Evolutionary conservation across 1,140 invertebrate species (phyloP), one percentile per base, ranked within the genome.

Genomic region (Drosophila bifasciata): DNA sequence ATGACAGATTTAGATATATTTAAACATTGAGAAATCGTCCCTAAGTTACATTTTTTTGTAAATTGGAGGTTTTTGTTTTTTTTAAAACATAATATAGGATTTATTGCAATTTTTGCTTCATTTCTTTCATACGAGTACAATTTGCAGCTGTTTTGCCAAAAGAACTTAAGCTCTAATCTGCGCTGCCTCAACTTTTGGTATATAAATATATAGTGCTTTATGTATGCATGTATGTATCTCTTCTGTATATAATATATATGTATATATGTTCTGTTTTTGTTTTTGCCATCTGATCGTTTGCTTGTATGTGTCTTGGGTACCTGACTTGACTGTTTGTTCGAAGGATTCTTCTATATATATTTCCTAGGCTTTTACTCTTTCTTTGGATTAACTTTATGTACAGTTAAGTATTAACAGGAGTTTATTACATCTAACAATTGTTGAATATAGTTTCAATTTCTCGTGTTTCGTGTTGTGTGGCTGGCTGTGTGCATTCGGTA

Each of bases 311-410:
- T 80, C 67, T 80, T 55, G 69, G 48, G 79, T 85, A 86, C 80
- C 80, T 84, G 81, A 86, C 79, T 76, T 84, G 81, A 86, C 79
- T 76, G 32, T 84, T 76, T 84, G 80, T 72, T 75, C 53, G 41
- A 56, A 59, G 51, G 52, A 28, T 44, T 58, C 16, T 59, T 53
- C 32, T 25, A n/a, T 40, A 57, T 39, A 57, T 52, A 60, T 63
- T 85, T 36, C 5, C 11, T 36, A 36, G 73, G 19, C 49, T 48
- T 43, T 68, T 80, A 66, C 25, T 39, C 23, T 61, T 41, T 11
- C 45, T 15, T 57, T 50, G 57, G 39, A 63, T 49, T 52, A 48
- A 60, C 59, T 52, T 32, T 77, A 85, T 85, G 16, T 72, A 86
- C 81, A 68, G 32, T 11, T 36, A 76, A 60, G 49, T 81, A 77